Conservation (phyloP, 2,888 invertebrate genomes). For the Iselma pallidipennis region DNA sequence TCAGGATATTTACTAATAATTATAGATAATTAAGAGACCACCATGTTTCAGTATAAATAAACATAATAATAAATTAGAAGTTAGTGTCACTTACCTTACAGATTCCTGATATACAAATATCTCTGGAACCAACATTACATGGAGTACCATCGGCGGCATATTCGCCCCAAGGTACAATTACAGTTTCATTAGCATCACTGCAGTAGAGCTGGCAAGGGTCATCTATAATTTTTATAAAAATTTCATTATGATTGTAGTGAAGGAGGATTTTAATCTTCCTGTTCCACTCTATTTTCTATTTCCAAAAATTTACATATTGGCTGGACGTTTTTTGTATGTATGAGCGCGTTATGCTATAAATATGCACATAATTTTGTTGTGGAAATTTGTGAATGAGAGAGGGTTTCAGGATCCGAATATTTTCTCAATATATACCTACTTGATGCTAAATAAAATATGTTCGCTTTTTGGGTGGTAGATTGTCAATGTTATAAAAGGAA, state of each 20-base stretch:
- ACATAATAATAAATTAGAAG: background rate
- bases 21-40: background rate
- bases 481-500: background rate
- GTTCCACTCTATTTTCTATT: too few relatives aligned
- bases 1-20: background rate
- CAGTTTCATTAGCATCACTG: slow-evolving; percentile 73
- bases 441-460: background rate
- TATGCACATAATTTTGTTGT: too few relatives aligned
- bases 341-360: too few relatives aligned
- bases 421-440: background rate
- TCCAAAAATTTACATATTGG: too few relatives aligned
- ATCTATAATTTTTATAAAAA: slow-evolving; percentile 55
- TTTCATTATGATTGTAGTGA: too few relatives aligned
- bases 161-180: slow-evolving; percentile 74
- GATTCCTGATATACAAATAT: slow-evolving; percentile 81
- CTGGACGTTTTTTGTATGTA: too few relatives aligned
- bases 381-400: background rate
- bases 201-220: slow-evolving; percentile 84
- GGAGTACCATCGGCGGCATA: slow-evolving; percentile 84
- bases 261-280: too few relatives aligned
- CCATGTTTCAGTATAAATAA: background rate
- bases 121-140: slow-evolving; percentile 77
- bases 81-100: slow-evolving; percentile 63
- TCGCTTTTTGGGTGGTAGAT: background rate
- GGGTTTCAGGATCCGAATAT: background rate